phyloP scores from a whole-genome alignment of 2,113 vertebrate genomes.

The Calyptommatus sinebrachiatus region DNA sequence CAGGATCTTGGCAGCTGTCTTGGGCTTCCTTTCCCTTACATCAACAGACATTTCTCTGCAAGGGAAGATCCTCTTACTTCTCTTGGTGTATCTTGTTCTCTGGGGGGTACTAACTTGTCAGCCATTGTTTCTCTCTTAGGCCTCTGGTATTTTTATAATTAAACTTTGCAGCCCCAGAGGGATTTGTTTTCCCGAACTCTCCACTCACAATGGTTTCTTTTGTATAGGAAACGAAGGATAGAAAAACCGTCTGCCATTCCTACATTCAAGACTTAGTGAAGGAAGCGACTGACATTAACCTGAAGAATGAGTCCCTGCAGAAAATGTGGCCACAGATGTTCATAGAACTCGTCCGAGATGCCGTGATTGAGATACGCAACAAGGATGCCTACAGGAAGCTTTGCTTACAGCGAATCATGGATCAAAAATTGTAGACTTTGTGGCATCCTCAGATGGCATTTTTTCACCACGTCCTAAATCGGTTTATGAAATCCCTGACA shows the following conservation, averaged over 20 bases:
- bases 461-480: conserved; percentile 17
- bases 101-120: neutral
- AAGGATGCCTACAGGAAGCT: conserved; percentile 81
- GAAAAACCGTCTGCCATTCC: conserved; percentile 77
- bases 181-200: conserved; percentile 3
- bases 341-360: conserved; percentile 90
- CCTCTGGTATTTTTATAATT: conserved; percentile 4
- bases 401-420: conserved; percentile 80
- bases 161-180: neutral
- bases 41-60: neutral
- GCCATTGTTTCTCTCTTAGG: neutral
- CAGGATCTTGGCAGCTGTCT: neutral
- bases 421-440: conserved; percentile 63
- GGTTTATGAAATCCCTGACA: conserved; percentile 5
- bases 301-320: conserved; percentile 89
- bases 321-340: conserved; percentile 97
- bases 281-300: conserved; percentile 84
- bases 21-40: neutral
- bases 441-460: neutral
- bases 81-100: neutral
- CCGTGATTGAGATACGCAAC: conserved; percentile 88
- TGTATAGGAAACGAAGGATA: conserved; percentile 74
- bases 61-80: neutral
- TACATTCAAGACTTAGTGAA: conserved; percentile 84
- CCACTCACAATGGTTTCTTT: conserved; percentile 25